Conservation (phyloP, 2,113 vertebrate genomes). For the Elephas maximus region DNA sequence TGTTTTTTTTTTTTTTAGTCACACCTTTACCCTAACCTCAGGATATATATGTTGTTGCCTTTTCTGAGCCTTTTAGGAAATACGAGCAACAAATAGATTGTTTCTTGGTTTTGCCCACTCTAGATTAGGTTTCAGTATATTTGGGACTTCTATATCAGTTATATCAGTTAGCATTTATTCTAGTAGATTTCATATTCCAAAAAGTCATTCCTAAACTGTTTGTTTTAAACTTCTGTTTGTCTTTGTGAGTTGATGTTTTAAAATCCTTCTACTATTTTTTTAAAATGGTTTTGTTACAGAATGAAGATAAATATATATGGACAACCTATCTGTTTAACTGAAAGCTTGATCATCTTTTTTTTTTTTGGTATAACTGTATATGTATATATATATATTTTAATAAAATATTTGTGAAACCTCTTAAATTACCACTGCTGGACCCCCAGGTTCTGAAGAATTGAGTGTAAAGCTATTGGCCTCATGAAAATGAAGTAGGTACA, state of each 20-base stretch:
- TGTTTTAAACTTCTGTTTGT: background rate
- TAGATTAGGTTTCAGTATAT: background rate
- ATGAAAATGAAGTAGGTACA: background rate
- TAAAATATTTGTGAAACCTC: background rate
- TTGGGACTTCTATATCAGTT: background rate
- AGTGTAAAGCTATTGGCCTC: background rate
- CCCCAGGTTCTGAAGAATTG: background rate
- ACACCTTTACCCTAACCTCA: background rate
- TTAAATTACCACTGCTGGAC: background rate
- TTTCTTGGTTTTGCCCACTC: background rate
- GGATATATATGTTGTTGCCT: background rate
- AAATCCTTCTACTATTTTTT: conserved; percentile 30
- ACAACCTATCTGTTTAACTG: background rate
- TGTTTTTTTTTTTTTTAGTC: background rate
- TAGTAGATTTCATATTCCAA: background rate
- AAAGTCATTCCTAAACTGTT: background rate
- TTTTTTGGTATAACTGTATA: background rate
- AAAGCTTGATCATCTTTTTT: background rate
- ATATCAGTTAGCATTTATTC: background rate
- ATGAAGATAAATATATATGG: background rate
- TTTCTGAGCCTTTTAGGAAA: background rate
- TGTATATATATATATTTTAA: background rate
- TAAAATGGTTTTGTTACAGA: background rate
- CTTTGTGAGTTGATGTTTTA: background rate
- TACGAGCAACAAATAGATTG: background rate